A percentile compares a stretch with the other conserved stretches of the same genome.
Evolutionary conservation across 1,140 invertebrate genomes (phyloP).

Genomic region (Tribolium madens): DNA sequence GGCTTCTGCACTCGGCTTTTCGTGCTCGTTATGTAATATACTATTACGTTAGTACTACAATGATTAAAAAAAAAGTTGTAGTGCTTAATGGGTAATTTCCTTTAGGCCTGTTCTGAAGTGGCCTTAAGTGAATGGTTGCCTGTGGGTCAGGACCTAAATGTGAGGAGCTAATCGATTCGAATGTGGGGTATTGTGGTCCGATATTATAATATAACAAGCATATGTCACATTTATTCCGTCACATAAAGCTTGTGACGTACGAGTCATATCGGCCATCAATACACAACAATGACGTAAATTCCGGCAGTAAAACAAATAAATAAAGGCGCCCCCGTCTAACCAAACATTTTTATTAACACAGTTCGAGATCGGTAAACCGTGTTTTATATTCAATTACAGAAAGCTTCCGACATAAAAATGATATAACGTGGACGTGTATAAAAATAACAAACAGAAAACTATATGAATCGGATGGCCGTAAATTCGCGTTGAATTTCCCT

Average conservation of each 20-base stretch:
- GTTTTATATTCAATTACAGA: slow-evolving; percentile 39
- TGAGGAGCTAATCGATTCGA: too few relatives aligned
- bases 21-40: too few relatives aligned
- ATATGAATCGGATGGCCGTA: slow-evolving; percentile 45
- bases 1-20: too few relatives aligned
- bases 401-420: slow-evolving; percentile 37
- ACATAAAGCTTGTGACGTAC: slow-evolving; percentile 16
- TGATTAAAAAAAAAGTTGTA: too few relatives aligned
- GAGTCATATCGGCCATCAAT: slow-evolving; percentile 16
- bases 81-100: too few relatives aligned
- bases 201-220: slow-evolving; percentile 4
- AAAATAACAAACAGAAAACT: slow-evolving; percentile 40
- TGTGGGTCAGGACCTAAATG: too few relatives aligned
- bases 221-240: not conserved
- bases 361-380: slow-evolving; percentile 15
- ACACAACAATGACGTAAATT: slow-evolving; percentile 16
- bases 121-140: too few relatives aligned
- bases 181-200: not conserved
- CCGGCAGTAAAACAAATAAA: slow-evolving; percentile 27
- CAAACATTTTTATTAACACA: slow-evolving; percentile 33
- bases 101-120: too few relatives aligned
- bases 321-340: slow-evolving; percentile 8
- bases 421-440: slow-evolving; percentile 28
- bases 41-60: too few relatives aligned
- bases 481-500: slow-evolving; percentile 46